These are phyloP conservation scores for Cerastoderma edule DNA, from an alignment of 2,888 invertebrate genomes.

Conservation along the genomic window DNA sequence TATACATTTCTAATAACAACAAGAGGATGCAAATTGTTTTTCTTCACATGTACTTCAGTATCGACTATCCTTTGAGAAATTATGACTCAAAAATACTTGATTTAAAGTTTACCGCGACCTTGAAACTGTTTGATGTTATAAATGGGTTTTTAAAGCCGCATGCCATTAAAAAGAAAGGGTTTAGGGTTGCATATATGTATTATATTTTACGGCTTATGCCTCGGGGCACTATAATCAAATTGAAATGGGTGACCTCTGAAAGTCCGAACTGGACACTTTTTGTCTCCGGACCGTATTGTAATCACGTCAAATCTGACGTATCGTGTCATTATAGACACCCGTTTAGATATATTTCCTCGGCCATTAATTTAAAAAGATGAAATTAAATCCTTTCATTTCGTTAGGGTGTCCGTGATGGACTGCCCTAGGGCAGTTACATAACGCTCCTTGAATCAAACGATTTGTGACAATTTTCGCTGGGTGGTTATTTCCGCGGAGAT, in stretches of 20 bases:
- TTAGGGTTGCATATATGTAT: slow-evolving; percentile 23
- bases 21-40: too few species aligned
- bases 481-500: slow-evolving; percentile 51
- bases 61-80: too few species aligned
- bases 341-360: slow-evolving; percentile 61
- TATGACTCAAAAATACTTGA: too few species aligned
- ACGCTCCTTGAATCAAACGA: slow-evolving; percentile 62
- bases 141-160: slow-evolving; percentile 11
- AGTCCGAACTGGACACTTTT: slow-evolving; percentile 52
- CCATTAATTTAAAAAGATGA: slow-evolving; percentile 65
- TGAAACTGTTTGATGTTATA: too few species aligned
- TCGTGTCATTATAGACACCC: slow-evolving; percentile 58
- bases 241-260: slow-evolving; percentile 59
- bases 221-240: slow-evolving; percentile 54
- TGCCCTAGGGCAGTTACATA: slow-evolving; percentile 57
- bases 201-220: slow-evolving; percentile 49
- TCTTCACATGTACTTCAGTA: too few species aligned
- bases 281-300: slow-evolving; percentile 50
- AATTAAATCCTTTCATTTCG: slow-evolving; percentile 61
- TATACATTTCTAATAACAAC: too few species aligned
- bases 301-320: slow-evolving; percentile 57
- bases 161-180: background rate
- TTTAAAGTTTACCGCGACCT: too few species aligned
- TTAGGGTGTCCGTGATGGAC: slow-evolving; percentile 39
- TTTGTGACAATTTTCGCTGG: slow-evolving; percentile 54